A percentile compares a stretch with the other conserved stretches of the same genome.
Conservation (phyloP, 2,113 vertebrate species). For the Laticauda laticaudata region DNA sequence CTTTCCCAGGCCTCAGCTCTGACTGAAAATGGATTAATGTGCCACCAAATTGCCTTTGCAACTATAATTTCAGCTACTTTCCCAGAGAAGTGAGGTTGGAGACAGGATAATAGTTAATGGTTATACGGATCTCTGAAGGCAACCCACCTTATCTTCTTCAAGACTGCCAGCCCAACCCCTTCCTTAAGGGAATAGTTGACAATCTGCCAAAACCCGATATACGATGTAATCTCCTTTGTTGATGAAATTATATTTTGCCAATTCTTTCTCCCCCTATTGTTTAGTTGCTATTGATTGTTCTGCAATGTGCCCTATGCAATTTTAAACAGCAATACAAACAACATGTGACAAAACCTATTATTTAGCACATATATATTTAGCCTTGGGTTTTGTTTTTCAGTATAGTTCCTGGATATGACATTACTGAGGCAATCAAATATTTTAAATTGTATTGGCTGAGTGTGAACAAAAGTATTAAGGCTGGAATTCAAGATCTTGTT, state of each 20-base stretch:
- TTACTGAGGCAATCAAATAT: not conserved
- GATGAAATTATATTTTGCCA: not conserved
- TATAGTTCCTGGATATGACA: not conserved
- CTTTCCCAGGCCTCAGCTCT: not conserved
- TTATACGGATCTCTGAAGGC: not conserved
- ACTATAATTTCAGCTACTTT: not conserved
- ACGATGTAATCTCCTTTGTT: not conserved
- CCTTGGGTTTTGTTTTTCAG: not conserved
- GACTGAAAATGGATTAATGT: not conserved
- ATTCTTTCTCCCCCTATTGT: not conserved
- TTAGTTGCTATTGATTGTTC: not conserved
- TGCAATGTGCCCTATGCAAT: not conserved
- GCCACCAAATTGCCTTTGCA: not conserved
- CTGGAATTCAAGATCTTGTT: not conserved
- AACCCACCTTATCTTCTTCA: not conserved
- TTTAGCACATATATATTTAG: not conserved
- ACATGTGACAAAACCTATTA: not conserved
- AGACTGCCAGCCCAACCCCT: not conserved
- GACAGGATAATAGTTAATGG: not conserved
- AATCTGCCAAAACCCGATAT: not conserved
- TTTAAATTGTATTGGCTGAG: not conserved
- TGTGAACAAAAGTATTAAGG: not conserved
- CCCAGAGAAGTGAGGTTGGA: not conserved
- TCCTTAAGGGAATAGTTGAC: not conserved
- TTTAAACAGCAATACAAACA: not conserved